Conservation (phyloP, 2,888 invertebrate species). For the Reticulitermes lucifugus region DNA sequence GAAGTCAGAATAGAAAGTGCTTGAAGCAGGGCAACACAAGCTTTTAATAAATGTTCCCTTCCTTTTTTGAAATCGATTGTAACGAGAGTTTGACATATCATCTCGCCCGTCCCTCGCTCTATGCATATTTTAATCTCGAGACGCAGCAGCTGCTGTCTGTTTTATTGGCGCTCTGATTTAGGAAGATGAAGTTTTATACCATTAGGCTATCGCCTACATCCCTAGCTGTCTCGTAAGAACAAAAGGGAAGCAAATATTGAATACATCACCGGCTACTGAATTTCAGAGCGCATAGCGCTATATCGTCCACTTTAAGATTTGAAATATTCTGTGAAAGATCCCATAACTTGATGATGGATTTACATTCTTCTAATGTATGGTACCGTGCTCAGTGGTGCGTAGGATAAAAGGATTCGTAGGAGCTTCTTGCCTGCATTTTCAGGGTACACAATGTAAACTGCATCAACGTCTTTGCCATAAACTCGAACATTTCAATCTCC, state of each 20-base stretch:
- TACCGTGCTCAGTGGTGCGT: too few relatives aligned
- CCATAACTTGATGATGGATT: too few relatives aligned
- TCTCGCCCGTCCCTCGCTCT: constrained; percentile 37
- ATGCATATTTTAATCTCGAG: constrained; percentile 54
- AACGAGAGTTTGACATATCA: constrained; percentile 54
- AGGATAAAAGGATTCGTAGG: too few relatives aligned
- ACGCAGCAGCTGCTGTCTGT: constrained; percentile 51
- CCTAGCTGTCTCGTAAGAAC: not conserved
- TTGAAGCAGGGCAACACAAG: constrained; percentile 1
- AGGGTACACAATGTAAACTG: too few relatives aligned
- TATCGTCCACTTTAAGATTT: too few relatives aligned
- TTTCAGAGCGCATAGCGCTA: not conserved
- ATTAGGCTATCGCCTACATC: constrained; percentile 19
- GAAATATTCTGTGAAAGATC: too few relatives aligned
- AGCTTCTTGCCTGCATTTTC: too few relatives aligned
- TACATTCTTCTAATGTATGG: too few relatives aligned
- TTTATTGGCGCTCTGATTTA: constrained; percentile 47
- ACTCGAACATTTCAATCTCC: too few relatives aligned
- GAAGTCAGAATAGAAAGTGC: not conserved
- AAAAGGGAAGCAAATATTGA: constrained; percentile 9
- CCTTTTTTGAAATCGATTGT: constrained; percentile 35
- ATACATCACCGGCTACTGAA: not conserved
- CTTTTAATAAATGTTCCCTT: constrained; percentile 40
- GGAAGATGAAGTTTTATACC: constrained; percentile 44
- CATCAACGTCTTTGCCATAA: too few relatives aligned